Percentiles rank a stretch among this genome's conserved stretches.
Conservation (phyloP, 2,797 vertebrate species). For the Anas georgica region DNA sequence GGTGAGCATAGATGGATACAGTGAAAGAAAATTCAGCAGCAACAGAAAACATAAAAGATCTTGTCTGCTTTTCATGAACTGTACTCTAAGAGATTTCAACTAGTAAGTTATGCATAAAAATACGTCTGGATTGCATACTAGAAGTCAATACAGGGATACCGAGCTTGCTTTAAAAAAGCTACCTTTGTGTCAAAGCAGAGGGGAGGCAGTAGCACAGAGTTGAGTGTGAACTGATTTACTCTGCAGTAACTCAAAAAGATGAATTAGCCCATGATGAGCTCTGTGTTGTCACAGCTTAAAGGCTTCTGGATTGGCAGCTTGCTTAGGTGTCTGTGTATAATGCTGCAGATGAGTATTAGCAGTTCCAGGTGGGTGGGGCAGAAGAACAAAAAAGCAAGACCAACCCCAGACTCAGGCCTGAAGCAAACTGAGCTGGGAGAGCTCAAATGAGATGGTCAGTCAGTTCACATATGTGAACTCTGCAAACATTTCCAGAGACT, state of each 20-base stretch:
- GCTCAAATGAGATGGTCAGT: not conserved
- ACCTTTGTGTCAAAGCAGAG: not conserved
- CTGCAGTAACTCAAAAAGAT: not conserved
- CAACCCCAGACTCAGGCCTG: rapidly evolving
- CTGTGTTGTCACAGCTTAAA: not conserved
- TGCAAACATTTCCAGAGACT: not conserved
- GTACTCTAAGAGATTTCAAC: not conserved
- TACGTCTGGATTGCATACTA: not conserved
- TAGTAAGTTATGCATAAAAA: not conserved
- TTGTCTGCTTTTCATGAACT: not conserved
- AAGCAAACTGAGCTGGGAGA: not conserved
- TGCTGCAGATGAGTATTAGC: not conserved
- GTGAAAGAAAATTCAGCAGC: not conserved
- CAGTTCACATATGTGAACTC: rapidly evolving
- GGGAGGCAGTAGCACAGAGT: not conserved
- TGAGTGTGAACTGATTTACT: not conserved
- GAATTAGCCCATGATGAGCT: not conserved
- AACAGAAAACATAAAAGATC: not conserved
- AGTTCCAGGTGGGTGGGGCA: not conserved
- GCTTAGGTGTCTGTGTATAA: not conserved
- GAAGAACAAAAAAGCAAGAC: not conserved
- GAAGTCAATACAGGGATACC: not conserved
- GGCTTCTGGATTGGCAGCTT: not conserved
- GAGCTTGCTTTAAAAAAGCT: not conserved
- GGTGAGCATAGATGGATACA: not conserved